A percentile compares a stretch with the other conserved stretches of the same genome.
These are phyloP conservation scores for Meteorus sp. DNA, from an alignment of 1,140 invertebrate genomes.

Conservation along the genomic window DNA sequence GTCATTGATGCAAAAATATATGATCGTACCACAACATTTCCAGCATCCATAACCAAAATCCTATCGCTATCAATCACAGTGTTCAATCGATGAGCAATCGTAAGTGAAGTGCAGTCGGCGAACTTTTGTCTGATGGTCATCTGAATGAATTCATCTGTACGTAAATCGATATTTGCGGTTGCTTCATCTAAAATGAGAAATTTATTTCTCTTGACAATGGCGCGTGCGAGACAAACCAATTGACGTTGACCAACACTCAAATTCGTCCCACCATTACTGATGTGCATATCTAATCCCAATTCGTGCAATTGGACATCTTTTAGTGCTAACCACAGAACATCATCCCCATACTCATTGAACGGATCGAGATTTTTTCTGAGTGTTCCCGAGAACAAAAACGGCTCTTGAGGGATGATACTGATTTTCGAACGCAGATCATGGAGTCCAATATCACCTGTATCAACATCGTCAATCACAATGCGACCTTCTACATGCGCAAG, in stretches of 20 bases:
- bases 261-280: constrained; percentile 74
- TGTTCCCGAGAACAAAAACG: constrained; percentile 82
- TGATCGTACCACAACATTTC: no score
- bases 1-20: no score
- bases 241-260: constrained; percentile 81
- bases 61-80: no score
- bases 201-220: constrained; percentile 75
- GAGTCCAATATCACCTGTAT: constrained; percentile 66
- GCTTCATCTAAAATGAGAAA: constrained; percentile 86
- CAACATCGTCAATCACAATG: constrained; percentile 65
- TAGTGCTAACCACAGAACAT: constrained; percentile 79
- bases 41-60: no score
- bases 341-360: constrained; percentile 73
- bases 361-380: constrained; percentile 87
- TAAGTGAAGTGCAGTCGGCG: no score
- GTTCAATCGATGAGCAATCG: no score
- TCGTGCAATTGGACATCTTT: constrained; percentile 78
- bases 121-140: no score
- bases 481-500: constrained; percentile 59
- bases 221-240: constrained; percentile 77
- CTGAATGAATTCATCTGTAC: no score
- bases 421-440: constrained; percentile 73
- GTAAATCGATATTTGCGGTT: no score
- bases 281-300: constrained; percentile 58
- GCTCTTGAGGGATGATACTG: constrained; percentile 85